phyloP scores from a whole-genome alignment of 2,888 invertebrate species.

The Aradus depressus region DNA sequence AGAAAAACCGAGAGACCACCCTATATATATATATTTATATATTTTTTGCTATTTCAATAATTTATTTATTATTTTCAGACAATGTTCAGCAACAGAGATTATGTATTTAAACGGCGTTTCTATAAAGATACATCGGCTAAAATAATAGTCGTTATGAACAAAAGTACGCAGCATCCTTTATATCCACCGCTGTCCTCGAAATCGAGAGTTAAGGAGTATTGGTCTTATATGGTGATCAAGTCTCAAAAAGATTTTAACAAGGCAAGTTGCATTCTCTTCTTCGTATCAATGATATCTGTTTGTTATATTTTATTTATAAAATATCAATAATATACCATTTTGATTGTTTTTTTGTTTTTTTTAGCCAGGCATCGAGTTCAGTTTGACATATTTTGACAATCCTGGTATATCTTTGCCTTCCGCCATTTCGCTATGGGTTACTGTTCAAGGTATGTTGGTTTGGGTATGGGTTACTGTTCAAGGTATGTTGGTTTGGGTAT shows the following conservation, averaged over 20 bases:
- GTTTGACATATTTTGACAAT: conserved; percentile 78
- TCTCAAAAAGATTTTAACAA: conserved; percentile 49
- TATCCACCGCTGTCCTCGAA: conserved; percentile 56
- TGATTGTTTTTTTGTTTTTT: conserved; percentile 22
- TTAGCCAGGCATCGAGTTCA: conserved; percentile 65
- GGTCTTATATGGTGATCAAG: conserved; percentile 77
- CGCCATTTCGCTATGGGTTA: conserved; percentile 59
- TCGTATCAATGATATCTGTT: not conserved
- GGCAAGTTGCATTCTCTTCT: conserved; percentile 29
- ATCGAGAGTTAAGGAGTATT: conserved; percentile 57
- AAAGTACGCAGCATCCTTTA: conserved; percentile 55
- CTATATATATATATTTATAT: not conserved
- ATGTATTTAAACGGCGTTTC: conserved; percentile 66
- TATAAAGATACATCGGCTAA: conserved; percentile 45
- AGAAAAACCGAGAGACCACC: too few relatives aligned
- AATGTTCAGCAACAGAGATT: conserved; percentile 75
- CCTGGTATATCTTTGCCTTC: conserved; percentile 68
- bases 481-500: not conserved
- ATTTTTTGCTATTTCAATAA: not conserved
- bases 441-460: conserved; percentile 39
- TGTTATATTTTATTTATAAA: not conserved
- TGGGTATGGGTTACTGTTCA: not conserved
- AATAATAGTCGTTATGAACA: conserved; percentile 53
- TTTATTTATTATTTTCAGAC: conserved; percentile 42
- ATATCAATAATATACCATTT: conserved; percentile 1